Evolutionary conservation across 2,113 vertebrate genomes (phyloP).

Genomic region (Pseudorhombus dupliciocellatus): DNA sequence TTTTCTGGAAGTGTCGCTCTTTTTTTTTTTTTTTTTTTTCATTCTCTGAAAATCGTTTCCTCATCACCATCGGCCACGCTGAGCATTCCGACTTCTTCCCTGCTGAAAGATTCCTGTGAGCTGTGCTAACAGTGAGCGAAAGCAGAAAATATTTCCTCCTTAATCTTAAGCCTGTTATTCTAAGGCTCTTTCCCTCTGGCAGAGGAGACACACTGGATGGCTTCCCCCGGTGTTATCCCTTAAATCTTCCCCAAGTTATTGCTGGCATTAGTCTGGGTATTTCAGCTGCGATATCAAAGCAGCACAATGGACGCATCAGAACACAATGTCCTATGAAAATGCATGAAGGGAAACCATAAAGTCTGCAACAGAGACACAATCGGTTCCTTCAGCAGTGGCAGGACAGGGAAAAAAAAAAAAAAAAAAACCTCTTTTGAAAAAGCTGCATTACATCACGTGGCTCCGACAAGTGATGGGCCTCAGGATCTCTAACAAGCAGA

Average conservation of each 20-base stretch:
- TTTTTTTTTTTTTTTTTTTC: neutral
- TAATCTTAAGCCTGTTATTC: constrained; percentile 65
- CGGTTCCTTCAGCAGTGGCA: constrained; percentile 13
- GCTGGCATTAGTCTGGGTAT: constrained; percentile 62
- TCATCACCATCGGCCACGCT: constrained; percentile 33
- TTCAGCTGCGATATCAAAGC: constrained; percentile 71
- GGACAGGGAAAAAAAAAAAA: too few species aligned
- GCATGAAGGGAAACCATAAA: constrained; percentile 38
- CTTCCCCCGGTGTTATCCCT: constrained; percentile 65
- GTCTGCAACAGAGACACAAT: constrained; percentile 38
- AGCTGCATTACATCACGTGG: constrained; percentile 41
- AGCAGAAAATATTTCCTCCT: constrained; percentile 63
- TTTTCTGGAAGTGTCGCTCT: constrained; percentile 13
- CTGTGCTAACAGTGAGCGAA: constrained; percentile 51
- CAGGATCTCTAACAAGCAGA: constrained; percentile 32
- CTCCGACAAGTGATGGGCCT: constrained; percentile 24
- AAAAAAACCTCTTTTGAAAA: constrained; percentile 16
- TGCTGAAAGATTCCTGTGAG: constrained; percentile 32
- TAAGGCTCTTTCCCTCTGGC: constrained; percentile 57
- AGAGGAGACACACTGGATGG: constrained; percentile 58
- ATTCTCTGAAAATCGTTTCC: constrained; percentile 17
- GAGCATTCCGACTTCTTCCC: constrained; percentile 59
- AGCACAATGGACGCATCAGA: constrained; percentile 44
- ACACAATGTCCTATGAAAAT: constrained; percentile 59
- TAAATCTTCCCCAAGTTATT: constrained; percentile 71